Base-by-base conservation (phyloP, 2,797 vertebrate species). In the Characodon lateralis region DNA sequence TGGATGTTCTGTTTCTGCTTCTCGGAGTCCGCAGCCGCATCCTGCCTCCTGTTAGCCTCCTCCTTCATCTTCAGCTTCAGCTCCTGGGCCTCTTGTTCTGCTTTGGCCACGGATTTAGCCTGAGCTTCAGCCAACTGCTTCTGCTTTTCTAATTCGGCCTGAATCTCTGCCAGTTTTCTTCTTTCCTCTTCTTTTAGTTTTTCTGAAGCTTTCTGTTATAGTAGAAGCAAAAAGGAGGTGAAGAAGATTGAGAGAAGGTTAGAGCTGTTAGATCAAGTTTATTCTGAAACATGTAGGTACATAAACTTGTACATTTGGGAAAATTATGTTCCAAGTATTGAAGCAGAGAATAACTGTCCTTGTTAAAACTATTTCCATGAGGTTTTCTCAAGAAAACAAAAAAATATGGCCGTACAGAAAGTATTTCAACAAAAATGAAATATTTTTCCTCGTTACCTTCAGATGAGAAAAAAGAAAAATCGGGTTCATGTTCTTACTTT, bases 1-100 rank as follows among this genome's bases (percentile, higher is more conserved):
- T 98, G 97, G 31, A 99, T 96, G 91, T 96, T 98, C 72, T 96
- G 96, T 86, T 99, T 98, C 92, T 99, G 98, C 80, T 98, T 97
- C 84, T 97, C 97, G 0, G 97, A 95, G 0, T 98, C 97, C 79
- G 97, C 96, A 0, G 97, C 97, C 0, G 96, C 97, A 6, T 95
- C 96, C 80, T 98, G 96, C 63, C 98, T 95, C 90, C 92, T 96
- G 24, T 93, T 94, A 82, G 97, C 98, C 83, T 99, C 98, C 14
- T 97, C 97, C 87, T 96, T 95, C 97, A 99, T 99, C 90, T 94
- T 97, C 41, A 91, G 86, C 89, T 97, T 97, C 78, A 99, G 94
- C 86, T 97, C 96, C 81, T 84, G 92, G 0, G 98, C 98, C 85
- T 99, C 98, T 2, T 92, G 93, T 79, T 98, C 97, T 0, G 98